Conservation (phyloP, 2,797 vertebrate species). For the Scolopax rusticola region DNA sequence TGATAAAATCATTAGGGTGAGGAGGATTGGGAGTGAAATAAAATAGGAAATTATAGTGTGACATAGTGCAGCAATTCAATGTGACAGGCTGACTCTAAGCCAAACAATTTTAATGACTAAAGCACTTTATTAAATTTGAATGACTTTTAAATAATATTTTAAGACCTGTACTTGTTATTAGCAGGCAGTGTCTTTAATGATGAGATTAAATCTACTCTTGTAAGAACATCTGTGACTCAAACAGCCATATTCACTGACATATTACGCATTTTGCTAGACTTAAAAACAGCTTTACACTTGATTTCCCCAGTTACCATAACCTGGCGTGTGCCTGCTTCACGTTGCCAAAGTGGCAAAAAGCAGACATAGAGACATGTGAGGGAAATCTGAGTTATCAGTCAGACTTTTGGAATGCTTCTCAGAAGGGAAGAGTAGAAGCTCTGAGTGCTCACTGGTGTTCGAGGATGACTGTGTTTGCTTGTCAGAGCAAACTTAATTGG, state of each 20-base stretch:
- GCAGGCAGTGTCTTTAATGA: neutral
- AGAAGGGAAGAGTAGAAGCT: neutral
- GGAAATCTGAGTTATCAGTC: neutral
- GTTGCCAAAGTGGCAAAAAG: neutral
- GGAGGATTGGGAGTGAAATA: neutral
- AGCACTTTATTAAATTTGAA: neutral
- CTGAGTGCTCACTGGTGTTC: neutral
- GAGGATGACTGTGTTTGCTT: neutral
- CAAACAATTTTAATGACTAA: neutral
- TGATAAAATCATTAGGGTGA: slow-evolving; percentile 11
- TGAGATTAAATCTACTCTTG: neutral
- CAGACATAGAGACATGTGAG: neutral
- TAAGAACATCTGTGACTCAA: neutral
- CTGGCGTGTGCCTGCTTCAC: neutral
- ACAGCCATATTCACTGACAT: neutral
- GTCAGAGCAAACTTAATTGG: neutral
- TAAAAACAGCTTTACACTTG: neutral
- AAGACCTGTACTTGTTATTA: neutral
- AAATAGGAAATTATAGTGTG: slow-evolving; percentile 1
- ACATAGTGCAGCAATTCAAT: neutral
- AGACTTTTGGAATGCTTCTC: neutral
- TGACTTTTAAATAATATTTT: neutral
- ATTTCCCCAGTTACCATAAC: neutral
- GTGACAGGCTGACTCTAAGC: neutral
- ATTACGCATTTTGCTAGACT: neutral